These are phyloP conservation scores for Ormyrus thymus DNA, from an alignment of 2,888 invertebrate genomes.

Conservation along the genomic window DNA sequence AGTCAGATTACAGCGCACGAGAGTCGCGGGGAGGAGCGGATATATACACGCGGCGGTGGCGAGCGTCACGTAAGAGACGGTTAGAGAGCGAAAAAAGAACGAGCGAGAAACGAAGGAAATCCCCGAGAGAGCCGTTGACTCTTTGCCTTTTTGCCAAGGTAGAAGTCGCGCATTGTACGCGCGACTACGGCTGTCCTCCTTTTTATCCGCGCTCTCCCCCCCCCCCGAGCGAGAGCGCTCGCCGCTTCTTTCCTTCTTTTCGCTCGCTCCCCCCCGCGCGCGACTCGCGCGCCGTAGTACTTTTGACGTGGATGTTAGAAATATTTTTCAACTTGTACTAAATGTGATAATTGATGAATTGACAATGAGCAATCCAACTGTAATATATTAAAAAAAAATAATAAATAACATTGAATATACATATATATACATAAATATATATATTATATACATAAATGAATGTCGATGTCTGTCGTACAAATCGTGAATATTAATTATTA, in stretches of 20 bases:
- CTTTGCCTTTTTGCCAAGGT: slow-evolving; percentile 37
- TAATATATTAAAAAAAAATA: slow-evolving; percentile 67
- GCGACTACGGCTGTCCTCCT: neutral
- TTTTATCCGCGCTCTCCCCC: neutral
- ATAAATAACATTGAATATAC: slow-evolving; percentile 59
- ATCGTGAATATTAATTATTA: slow-evolving; percentile 59
- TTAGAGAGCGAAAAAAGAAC: neutral
- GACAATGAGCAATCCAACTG: slow-evolving; percentile 75
- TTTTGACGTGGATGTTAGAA: slow-evolving; percentile 75
- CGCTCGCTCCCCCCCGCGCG: neutral
- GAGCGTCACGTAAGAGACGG: slow-evolving; percentile 14
- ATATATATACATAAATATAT: slow-evolving; percentile 57
- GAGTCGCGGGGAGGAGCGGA: slow-evolving; percentile 18
- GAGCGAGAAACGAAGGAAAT: slow-evolving; percentile 5
- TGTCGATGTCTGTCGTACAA: slow-evolving; percentile 72
- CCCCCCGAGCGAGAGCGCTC: neutral
- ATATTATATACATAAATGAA: slow-evolving; percentile 64
- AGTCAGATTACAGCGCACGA: slow-evolving; percentile 53
- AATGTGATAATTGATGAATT: slow-evolving; percentile 75
- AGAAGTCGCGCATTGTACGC: slow-evolving; percentile 5
- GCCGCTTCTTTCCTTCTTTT: neutral
- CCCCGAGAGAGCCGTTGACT: slow-evolving; percentile 13
- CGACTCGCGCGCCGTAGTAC: slow-evolving; percentile 41
- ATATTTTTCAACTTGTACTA: slow-evolving; percentile 75
- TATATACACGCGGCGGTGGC: slow-evolving; percentile 2